These are phyloP conservation scores for Miniopterus natalensis DNA, from an alignment of 2,113 vertebrate genomes.

Conservation along the genomic window DNA sequence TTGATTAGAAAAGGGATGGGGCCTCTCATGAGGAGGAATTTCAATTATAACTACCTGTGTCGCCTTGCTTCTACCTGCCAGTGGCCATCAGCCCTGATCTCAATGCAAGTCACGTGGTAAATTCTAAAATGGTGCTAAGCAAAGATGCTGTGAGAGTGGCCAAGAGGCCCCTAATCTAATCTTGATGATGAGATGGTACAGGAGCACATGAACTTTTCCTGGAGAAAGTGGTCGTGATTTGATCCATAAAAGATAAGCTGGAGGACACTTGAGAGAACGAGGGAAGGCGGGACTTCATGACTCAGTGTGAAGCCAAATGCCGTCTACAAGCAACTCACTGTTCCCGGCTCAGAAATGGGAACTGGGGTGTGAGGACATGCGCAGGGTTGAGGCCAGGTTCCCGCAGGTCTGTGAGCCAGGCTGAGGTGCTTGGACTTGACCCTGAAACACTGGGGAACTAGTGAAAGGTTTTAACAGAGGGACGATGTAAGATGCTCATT, in stretches of 20 bases:
- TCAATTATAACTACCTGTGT: neutral
- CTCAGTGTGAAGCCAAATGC: neutral
- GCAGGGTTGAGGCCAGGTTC: neutral
- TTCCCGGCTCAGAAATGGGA: neutral
- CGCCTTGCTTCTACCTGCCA: neutral
- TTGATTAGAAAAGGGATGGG: neutral
- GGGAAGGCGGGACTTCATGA: neutral
- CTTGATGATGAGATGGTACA: neutral
- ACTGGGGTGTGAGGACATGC: neutral
- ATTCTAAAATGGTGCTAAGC: neutral
- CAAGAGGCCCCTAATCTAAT: neutral
- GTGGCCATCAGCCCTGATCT: neutral
- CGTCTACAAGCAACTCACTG: neutral
- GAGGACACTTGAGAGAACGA: neutral
- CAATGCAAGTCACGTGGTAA: neutral
- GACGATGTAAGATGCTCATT: neutral
- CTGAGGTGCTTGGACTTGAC: neutral
- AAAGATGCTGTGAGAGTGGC: neutral
- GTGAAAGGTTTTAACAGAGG: neutral
- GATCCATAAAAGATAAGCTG: neutral
- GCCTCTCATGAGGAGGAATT: neutral
- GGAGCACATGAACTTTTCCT: neutral
- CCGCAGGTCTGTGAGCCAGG: neutral
- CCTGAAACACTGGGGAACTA: neutral
- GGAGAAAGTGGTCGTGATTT: neutral